Conservation (phyloP, 2,888 invertebrate species). For the Athalia circularis region DNA sequence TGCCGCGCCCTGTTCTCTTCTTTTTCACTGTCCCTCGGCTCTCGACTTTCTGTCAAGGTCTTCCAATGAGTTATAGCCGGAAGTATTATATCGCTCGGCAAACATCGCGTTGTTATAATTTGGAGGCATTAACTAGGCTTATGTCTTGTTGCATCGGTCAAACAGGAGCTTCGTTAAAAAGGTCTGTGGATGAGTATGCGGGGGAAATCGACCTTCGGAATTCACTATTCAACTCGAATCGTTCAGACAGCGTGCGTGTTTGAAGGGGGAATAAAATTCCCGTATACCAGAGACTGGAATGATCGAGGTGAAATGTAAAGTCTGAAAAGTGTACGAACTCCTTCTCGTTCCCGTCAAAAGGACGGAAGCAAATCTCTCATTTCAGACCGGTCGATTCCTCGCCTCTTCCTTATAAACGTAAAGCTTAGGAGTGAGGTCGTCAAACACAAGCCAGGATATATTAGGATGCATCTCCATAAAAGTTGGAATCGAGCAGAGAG, state of each 20-base stretch:
- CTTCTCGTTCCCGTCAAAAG: neutral
- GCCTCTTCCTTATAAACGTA: neutral
- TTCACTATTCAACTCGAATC: no score
- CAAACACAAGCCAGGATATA: constrained; percentile 74
- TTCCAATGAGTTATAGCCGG: constrained; percentile 63
- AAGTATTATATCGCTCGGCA: constrained; percentile 63
- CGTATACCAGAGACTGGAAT: neutral
- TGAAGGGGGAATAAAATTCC: neutral
- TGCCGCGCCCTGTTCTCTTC: constrained; percentile 50
- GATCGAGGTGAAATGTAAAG: neutral
- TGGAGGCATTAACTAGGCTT: constrained; percentile 61
- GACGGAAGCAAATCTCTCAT: constrained; percentile 7
- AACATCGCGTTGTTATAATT: constrained; percentile 65
- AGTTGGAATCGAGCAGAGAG: constrained; percentile 71
- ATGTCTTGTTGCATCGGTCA: constrained; percentile 53
- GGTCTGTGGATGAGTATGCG: neutral
- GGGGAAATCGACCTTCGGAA: neutral
- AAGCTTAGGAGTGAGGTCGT: constrained; percentile 66
- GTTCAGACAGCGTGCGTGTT: neutral
- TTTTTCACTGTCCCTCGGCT: neutral
- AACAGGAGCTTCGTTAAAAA: constrained; percentile 55
- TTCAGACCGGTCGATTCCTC: constrained; percentile 16
- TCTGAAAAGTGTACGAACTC: constrained; percentile 13
- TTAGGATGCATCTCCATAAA: constrained; percentile 74
- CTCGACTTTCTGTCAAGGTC: constrained; percentile 16